Evolutionary conservation across 2,113 vertebrate species (phyloP), one percentile per base, ranked within the genome.

Genomic region (Phalacrocorax pelagicus): DNA sequence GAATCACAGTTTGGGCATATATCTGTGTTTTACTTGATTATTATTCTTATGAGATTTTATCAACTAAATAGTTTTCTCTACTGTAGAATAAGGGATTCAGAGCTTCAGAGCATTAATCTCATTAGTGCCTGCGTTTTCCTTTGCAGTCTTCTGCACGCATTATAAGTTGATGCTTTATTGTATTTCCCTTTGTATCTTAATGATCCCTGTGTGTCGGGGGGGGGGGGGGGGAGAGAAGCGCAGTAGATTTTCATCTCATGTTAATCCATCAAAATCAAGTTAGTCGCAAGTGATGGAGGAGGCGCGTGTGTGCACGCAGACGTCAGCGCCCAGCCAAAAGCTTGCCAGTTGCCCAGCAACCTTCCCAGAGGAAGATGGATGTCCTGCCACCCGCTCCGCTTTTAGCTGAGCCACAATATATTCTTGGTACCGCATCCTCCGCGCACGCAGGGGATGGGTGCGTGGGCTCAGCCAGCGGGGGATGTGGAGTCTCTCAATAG

Each of bases 221-320:
- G 16, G 44, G 16, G 44, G 65, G 90, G 20, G 22, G 11, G 20
- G 66, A 63, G 86, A 86, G 96, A 84, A 69, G 94, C 70, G 15
- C 86, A 85, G 96, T 95, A 97, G 93, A 77, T 98, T 98, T 98
- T 98, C 96, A 97, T 98, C 86, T 82, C 42, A 81, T 94, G 97
- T 98, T 98, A 98, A 99, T 98, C 98, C 98, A 98, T 98, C 98
- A 98, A 98, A 98, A 98, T 98, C 98, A 98, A 98, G 98, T 98
- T 98, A 98, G 97, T 98, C 96, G 88, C 84, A 52, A 93, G 97
- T 91, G 98, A 97, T 97, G 98, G 98, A 98, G 96, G 97, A 98
- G 97, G 97, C 86, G 88, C 80, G 83, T 70, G 81, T 93, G 96
- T 94, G 96, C 87, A 46, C 55, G 46, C 96, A 97, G 97, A 98